phyloP scores from a whole-genome alignment of 2,888 invertebrate species.

The Stenodera caucasica region DNA sequence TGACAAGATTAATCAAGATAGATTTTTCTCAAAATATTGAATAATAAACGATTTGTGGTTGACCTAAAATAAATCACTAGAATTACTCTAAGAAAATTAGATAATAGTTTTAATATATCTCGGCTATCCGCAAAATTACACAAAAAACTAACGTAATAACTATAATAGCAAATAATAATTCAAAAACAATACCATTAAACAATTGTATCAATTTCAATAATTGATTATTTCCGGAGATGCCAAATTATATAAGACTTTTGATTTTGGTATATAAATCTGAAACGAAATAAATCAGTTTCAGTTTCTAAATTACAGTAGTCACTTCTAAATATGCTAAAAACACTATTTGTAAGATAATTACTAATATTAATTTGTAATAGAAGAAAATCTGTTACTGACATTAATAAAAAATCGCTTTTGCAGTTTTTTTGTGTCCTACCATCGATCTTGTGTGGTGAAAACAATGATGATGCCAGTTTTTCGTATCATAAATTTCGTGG shows the following conservation, averaged over 20 bases:
- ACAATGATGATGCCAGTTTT: slow-evolving; percentile 60
- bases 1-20: too few relatives aligned
- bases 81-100: slow-evolving; percentile 11
- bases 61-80: background rate
- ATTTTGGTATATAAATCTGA: slow-evolving; percentile 21
- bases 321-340: background rate
- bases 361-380: background rate
- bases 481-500: slow-evolving; percentile 74
- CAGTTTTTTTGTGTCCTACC: background rate
- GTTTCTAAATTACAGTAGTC: background rate
- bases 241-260: slow-evolving; percentile 25
- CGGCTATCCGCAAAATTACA: slow-evolving; percentile 18
- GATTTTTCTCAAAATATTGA: background rate
- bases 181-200: slow-evolving; percentile 5
- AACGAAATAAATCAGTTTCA: slow-evolving; percentile 12
- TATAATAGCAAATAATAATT: background rate
- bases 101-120: slow-evolving; percentile 16
- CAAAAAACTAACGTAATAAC: background rate
- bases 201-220: slow-evolving; percentile 3
- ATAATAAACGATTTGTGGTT: background rate
- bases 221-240: slow-evolving; percentile 31
- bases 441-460: background rate
- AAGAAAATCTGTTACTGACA: background rate
- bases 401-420: background rate
- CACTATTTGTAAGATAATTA: background rate